Base-by-base conservation (phyloP, 2,797 vertebrate genomes). In the Chaunax sp. region DNA sequence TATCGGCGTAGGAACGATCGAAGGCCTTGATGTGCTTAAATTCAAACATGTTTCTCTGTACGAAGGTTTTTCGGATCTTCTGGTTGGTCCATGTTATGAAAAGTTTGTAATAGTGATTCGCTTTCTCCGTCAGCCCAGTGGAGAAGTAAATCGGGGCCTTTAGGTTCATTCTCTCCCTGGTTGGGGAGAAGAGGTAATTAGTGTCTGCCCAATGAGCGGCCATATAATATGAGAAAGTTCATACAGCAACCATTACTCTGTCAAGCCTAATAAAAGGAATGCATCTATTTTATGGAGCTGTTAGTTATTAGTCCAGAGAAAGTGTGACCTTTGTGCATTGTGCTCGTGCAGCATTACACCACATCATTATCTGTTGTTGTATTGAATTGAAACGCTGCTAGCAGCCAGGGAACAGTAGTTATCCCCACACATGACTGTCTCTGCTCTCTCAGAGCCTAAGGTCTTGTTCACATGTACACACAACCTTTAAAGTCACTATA, bases 61-160 rank as follows among this genome's bases (percentile, higher is more conserved):
- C 98, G 6, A 99, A 99, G 0, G 98, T 99, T 55, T 99, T 99
- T 37, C 98, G 86, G 69, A 99, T 99, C 85, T 99, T 99, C 93
- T 99, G 98, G 72, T 99, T 99, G 59, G 98, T 99, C 98, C 98
- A 99, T 0, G 98, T 98, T 65, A 99, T 99, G 88, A 99, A 99
- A n/a, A 99, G 96, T 81, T 99, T 99, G 92, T 99, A 99, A 63
- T 99, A 99, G 64, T 99, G 97, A 46, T 99, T 99, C 0, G 98
- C 98, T 58, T 99, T 99, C 92, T 99, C 98, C 0, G 98, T 99
- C 80, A 99, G 88, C 0, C 98, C 98, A 0, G 97, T 99, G 70
- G 98, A 99, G 73, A 99, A 99, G 72, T 99, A 99, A 87, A 99
- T 99, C 0, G 98, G 98, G 3, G 97, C 98, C 77, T 98, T 99